These are phyloP conservation scores for Eupithecia pulchellata DNA, from an alignment of 2,888 invertebrate species.

Conservation along the genomic window DNA sequence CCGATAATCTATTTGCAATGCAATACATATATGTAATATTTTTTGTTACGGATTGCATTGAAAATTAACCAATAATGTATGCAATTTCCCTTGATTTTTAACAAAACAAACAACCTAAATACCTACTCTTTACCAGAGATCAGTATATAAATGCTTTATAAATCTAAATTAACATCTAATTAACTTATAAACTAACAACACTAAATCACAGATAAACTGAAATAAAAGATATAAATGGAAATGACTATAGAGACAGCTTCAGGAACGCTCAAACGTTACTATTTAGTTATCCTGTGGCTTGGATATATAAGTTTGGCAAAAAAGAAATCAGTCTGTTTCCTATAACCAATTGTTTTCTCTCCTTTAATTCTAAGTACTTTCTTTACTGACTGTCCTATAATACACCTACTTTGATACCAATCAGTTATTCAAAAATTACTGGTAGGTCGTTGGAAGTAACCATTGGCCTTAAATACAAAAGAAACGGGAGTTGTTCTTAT, in stretches of 20 bases:
- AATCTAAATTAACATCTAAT: conserved; percentile 27
- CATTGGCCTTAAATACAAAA: background rate
- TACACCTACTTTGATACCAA: background rate
- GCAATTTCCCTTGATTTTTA: background rate
- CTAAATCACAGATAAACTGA: conserved; percentile 55
- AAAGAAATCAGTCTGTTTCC: conserved; percentile 8
- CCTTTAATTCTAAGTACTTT: background rate
- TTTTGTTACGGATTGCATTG: no score
- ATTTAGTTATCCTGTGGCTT: no score
- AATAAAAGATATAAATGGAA: conserved; percentile 25
- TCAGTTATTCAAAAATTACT: background rate
- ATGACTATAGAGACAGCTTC: conserved; percentile 16
- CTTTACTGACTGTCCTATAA: background rate
- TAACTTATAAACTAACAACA: conserved; percentile 50
- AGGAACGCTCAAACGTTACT: conserved; percentile 9
- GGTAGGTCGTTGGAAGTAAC: background rate
- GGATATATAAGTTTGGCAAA: conserved; percentile 7
- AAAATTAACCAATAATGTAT: no score
- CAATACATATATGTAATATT: no score
- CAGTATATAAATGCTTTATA: conserved; percentile 41
- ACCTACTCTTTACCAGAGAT: conserved; percentile 20
- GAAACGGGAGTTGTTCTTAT: background rate
- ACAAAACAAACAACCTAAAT: conserved; percentile 3
- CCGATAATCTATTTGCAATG: background rate
- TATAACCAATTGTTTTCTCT: background rate